Percentiles rank a stretch among this genome's conserved stretches.
Conservation (phyloP, 2,113 vertebrate genomes). For the Ammodytes marinus region DNA sequence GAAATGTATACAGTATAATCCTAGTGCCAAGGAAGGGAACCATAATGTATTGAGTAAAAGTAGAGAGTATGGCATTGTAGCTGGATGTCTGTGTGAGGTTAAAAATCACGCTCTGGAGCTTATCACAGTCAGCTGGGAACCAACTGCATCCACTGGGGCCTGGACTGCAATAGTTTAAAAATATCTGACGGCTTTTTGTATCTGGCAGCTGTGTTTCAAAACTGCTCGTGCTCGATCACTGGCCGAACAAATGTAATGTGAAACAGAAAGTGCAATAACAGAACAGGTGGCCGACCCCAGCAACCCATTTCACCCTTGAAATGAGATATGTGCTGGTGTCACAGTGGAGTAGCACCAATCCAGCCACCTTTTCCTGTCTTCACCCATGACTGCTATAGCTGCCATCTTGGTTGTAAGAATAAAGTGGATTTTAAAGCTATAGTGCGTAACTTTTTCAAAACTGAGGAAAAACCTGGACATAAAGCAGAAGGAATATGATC, state of each 20-base stretch:
- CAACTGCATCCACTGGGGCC: conserved; percentile 41
- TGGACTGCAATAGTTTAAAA: conserved; percentile 33
- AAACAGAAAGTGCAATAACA: conserved; percentile 43
- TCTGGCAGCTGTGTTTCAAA: conserved; percentile 51
- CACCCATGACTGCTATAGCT: neutral
- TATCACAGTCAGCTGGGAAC: conserved; percentile 45
- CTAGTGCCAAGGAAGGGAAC: conserved; percentile 23
- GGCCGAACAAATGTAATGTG: conserved; percentile 46
- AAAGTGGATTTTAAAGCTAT: neutral
- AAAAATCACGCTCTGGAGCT: conserved; percentile 47
- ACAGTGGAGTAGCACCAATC: conserved; percentile 19
- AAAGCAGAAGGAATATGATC: no score
- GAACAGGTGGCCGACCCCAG: conserved; percentile 20
- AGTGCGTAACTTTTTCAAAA: no score
- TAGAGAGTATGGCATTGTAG: conserved; percentile 7
- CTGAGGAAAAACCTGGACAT: no score
- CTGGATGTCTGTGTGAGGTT: conserved; percentile 35
- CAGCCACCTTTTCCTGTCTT: neutral
- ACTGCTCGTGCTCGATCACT: conserved; percentile 25
- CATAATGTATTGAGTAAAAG: conserved; percentile 9
- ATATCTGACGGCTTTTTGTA: conserved; percentile 41
- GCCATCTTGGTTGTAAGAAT: conserved; percentile 5
- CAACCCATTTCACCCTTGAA: conserved; percentile 50
- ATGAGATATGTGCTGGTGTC: conserved; percentile 39
- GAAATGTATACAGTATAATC: conserved; percentile 34